Conservation (phyloP, 2,888 invertebrate genomes). For the Meganola albula region DNA sequence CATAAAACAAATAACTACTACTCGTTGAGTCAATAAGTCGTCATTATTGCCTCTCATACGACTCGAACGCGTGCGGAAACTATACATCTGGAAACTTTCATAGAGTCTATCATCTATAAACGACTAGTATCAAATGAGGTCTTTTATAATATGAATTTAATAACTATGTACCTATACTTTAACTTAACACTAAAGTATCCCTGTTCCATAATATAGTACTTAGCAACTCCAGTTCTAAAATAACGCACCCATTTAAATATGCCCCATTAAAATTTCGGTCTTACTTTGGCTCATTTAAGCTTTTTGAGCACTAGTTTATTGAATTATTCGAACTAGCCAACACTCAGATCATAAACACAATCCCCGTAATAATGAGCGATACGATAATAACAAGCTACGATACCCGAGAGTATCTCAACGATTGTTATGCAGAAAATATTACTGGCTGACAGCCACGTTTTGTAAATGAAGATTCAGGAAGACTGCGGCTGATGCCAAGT, state of each 20-base stretch:
- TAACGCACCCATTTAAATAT: too few relatives aligned
- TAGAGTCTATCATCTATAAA: conserved; percentile 32
- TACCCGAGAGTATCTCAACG: conserved; percentile 24
- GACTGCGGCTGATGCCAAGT: conserved; percentile 57
- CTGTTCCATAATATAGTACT: too few relatives aligned
- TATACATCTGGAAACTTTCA: conserved; percentile 42
- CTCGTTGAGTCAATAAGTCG: conserved; percentile 53
- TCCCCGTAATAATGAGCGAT: conserved; percentile 25
- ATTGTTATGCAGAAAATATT: conserved; percentile 47
- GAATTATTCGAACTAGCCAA: too few relatives aligned
- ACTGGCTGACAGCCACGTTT: conserved; percentile 57
- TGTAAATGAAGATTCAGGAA: conserved; percentile 42
- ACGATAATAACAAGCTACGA: conserved; percentile 38
- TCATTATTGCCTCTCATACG: conserved; percentile 57
- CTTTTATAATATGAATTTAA: too few relatives aligned
- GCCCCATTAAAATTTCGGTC: too few relatives aligned
- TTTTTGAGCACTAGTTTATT: too few relatives aligned
- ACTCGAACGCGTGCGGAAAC: conserved; percentile 36
- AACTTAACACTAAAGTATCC: too few relatives aligned
- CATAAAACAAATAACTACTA: conserved; percentile 50
- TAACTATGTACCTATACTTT: too few relatives aligned
- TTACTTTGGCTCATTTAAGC: too few relatives aligned
- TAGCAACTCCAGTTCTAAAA: too few relatives aligned
- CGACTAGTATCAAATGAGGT: conserved; percentile 44
- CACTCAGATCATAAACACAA: too few relatives aligned